Percentiles rank a stretch among this genome's conserved stretches.
Evolutionary conservation across 2,113 vertebrate species (phyloP).

Genomic region (Sus scrofa): T2T-Sscrofa CM000822.6:25609001-25609500

Average conservation of each 20-base stretch:
- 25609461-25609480: too few species aligned
- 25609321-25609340: too few species aligned
- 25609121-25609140: slow-evolving; percentile 19
- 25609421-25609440: too few species aligned
- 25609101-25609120: neutral
- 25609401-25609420: too few species aligned
- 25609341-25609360: too few species aligned
- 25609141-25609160: neutral
- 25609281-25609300: too few species aligned
- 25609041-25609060: neutral
- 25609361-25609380: too few species aligned
- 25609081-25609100: neutral
- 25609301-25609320: too few species aligned
- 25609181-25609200: neutral
- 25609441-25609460: too few species aligned
- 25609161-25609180: neutral
- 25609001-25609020: neutral
- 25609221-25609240: neutral
- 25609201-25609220: neutral
- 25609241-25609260: too few species aligned
- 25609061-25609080: neutral
- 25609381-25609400: too few species aligned
- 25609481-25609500: neutral
- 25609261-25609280: too few species aligned
- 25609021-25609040: neutral